phyloP scores from a whole-genome alignment of 2,113 vertebrate species.

The Dipodomys stephensi region DNA sequence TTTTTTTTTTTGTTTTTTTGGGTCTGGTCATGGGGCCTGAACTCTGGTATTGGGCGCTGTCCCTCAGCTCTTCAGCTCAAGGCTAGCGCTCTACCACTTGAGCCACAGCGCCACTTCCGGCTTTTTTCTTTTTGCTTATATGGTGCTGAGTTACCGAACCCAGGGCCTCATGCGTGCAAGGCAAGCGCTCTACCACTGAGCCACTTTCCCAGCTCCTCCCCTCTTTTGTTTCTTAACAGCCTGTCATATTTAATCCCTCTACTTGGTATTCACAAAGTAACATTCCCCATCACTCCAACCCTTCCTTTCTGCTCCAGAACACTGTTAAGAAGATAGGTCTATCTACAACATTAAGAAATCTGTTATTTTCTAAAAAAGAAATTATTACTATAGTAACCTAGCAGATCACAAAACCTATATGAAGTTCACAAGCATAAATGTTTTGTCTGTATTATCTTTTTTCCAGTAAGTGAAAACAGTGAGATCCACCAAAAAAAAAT shows the following conservation, averaged over 20 bases:
- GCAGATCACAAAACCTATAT: not conserved
- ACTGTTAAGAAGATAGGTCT: not conserved
- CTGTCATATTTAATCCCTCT: constrained; percentile 35
- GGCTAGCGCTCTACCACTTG: too few relatives aligned
- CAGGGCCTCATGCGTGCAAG: too few relatives aligned
- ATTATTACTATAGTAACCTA: constrained; percentile 6
- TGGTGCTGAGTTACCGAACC: too few relatives aligned
- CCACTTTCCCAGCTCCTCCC: too few relatives aligned
- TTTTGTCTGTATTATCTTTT: constrained; percentile 39
- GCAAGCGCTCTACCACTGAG: too few relatives aligned
- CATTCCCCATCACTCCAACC: constrained; percentile 8
- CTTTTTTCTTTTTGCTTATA: too few relatives aligned
- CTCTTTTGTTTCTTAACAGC: not conserved
- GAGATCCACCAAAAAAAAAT: constrained; percentile 8
- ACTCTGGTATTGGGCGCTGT: too few relatives aligned
- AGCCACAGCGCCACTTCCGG: too few relatives aligned
- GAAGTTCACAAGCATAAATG: constrained; percentile 2
- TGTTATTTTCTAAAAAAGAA: constrained; percentile 25
- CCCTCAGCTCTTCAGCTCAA: too few relatives aligned
- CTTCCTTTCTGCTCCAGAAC: not conserved
- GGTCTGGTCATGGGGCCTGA: too few relatives aligned
- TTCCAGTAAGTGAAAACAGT: constrained; percentile 48
- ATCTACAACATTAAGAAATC: constrained; percentile 27
- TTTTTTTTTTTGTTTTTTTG: too few relatives aligned
- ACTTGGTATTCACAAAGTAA: constrained; percentile 1